Evolutionary conservation across 2,797 vertebrate genomes (phyloP).

Genomic region (Cichlasoma orientale): DNA sequence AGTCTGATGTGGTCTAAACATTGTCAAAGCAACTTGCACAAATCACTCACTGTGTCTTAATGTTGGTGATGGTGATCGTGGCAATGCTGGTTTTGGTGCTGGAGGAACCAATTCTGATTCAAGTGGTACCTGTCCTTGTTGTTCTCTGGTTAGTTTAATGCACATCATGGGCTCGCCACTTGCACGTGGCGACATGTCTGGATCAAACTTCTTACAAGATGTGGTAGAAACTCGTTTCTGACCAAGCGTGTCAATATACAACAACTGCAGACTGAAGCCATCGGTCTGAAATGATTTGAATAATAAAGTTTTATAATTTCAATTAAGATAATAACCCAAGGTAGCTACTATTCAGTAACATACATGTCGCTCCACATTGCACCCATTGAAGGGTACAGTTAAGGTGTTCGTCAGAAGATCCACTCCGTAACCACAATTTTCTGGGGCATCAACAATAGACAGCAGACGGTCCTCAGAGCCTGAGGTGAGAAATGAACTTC

Average conservation of each 20-base stretch:
- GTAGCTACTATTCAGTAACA: neutral
- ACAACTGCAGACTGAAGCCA: conserved; percentile 49
- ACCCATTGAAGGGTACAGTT: conserved; percentile 58
- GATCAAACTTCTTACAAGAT: conserved; percentile 29
- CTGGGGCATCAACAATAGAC: conserved; percentile 9
- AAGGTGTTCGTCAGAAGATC: neutral
- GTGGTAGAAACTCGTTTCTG: neutral
- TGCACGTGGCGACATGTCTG: neutral
- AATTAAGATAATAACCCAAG: neutral
- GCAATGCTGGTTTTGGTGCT: neutral
- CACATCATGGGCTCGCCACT: neutral
- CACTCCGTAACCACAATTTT: conserved; percentile 53
- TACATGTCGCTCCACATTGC: conserved; percentile 45
- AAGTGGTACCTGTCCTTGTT: no score
- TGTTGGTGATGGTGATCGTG: neutral
- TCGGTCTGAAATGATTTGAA: conserved; percentile 22
- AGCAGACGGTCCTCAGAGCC: conserved; percentile 4
- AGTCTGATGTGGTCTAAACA: neutral
- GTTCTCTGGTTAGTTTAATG: neutral
- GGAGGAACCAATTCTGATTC: neutral
- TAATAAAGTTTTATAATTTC: neutral
- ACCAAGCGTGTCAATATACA: conserved; percentile 2
- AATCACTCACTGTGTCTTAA: neutral
- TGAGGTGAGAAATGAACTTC: neutral
- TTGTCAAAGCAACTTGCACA: neutral